These are phyloP conservation scores for Coregonus suidteri DNA, from an alignment of 2,797 vertebrate species.

Conservation along the genomic window DNA sequence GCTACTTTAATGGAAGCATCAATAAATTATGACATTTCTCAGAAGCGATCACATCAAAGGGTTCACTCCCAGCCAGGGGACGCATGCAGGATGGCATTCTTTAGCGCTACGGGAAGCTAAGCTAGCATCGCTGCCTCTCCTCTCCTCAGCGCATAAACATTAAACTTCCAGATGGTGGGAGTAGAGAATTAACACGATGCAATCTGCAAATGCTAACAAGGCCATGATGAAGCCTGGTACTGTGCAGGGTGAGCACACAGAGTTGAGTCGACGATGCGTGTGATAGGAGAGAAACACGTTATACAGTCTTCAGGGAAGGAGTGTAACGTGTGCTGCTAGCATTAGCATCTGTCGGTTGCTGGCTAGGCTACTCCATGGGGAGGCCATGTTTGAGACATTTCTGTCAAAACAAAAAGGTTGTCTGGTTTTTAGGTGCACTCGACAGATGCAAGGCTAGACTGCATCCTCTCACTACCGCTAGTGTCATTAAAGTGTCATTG, in stretches of 20 bases:
- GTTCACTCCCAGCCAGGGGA: conserved; percentile 73
- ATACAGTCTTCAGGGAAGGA: conserved; percentile 18
- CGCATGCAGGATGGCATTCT: conserved; percentile 67
- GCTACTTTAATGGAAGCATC: conserved; percentile 81
- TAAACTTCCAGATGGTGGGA: conserved; percentile 65
- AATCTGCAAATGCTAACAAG: conserved; percentile 46
- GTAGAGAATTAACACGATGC: conserved; percentile 66
- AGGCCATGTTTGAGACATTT: conserved; percentile 37
- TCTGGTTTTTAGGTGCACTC: conserved; percentile 24
- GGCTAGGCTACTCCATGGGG: conserved; percentile 31
- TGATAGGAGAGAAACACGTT: conserved; percentile 7
- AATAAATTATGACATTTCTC: conserved; percentile 86
- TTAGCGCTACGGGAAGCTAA: conserved; percentile 62
- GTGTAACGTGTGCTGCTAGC: conserved; percentile 9
- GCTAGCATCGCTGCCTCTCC: conserved; percentile 50
- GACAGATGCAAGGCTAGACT: conserved; percentile 14
- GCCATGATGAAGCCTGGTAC: conserved; percentile 17
- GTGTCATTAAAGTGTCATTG: conserved; percentile 52
- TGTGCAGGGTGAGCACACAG: not conserved
- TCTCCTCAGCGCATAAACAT: conserved; percentile 67
- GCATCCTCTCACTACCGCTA: conserved; percentile 51
- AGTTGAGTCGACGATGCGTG: no score
- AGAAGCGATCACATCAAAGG: conserved; percentile 83
- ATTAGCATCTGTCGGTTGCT: conserved; percentile 19
- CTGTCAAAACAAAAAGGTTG: conserved; percentile 41